phyloP scores from a whole-genome alignment of 2,797 vertebrate species.

The Mormyrops boulengeri region DNA sequence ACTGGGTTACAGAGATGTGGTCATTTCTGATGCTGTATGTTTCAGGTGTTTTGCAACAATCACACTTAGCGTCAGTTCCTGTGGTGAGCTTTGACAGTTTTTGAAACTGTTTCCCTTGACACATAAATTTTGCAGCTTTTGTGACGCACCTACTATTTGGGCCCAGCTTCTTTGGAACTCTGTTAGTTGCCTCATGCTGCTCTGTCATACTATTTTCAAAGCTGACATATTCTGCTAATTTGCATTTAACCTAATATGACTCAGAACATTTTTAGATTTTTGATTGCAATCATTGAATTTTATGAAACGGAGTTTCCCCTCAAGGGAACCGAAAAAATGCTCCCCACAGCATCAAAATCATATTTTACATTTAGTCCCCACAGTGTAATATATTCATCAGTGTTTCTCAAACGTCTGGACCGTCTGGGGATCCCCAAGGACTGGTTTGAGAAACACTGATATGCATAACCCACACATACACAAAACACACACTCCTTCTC shows the following conservation, averaged over 20 bases:
- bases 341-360: not conserved
- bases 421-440: not conserved
- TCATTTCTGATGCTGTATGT: not conserved
- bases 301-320: not conserved
- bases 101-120: not conserved
- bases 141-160: not conserved
- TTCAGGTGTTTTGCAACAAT: not conserved
- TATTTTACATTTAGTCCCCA: not conserved
- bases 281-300: not conserved
- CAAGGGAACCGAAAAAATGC: not conserved
- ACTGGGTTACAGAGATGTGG: not conserved
- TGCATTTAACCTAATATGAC: not conserved
- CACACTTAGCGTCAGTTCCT: not conserved
- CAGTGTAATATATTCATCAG: not conserved
- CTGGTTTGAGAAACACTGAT: not conserved
- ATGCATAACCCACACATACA: not conserved
- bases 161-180: not conserved
- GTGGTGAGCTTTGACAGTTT: not conserved
- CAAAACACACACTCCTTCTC: not conserved
- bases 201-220: not conserved
- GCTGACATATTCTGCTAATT: not conserved
- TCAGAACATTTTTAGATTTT: not conserved
- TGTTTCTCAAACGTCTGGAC: not conserved
- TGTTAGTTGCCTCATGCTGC: not conserved
- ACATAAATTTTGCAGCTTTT: not conserved